Conservation (phyloP, 1,140 invertebrate species). For the Cherax quadricarinatus region DNA sequence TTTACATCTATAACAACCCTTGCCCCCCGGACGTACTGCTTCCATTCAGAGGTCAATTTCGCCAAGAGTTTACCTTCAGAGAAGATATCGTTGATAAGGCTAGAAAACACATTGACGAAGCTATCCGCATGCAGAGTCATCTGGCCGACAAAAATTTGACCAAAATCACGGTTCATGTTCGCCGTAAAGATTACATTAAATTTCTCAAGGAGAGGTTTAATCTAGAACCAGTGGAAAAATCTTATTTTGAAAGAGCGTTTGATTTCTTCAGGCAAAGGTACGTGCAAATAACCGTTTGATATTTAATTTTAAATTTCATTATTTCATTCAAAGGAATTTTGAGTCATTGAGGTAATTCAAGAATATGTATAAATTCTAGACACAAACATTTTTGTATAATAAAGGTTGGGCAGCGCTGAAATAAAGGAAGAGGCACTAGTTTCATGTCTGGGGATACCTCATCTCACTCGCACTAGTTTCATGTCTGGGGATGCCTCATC, state of each 20-base stretch:
- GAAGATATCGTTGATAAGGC: background rate
- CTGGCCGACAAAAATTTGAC: background rate
- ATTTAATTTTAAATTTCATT: background rate
- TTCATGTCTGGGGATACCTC: background rate
- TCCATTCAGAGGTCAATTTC: background rate
- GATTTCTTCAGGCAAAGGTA: conserved; percentile 20
- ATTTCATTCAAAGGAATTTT: background rate
- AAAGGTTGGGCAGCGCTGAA: too few relatives aligned
- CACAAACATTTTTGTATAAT: background rate
- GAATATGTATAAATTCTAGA: background rate
- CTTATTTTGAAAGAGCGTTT: background rate
- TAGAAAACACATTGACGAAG: background rate
- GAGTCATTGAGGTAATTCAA: too few relatives aligned
- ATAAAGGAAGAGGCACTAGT: background rate
- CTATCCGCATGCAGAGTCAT: background rate
- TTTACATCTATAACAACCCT: background rate
- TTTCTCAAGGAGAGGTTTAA: background rate
- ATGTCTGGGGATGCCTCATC: background rate
- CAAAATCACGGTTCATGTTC: conserved; percentile 4
- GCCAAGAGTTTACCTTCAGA: background rate
- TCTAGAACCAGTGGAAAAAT: background rate
- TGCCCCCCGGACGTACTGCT: background rate
- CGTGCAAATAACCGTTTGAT: background rate
- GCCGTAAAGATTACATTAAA: background rate
- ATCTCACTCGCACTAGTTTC: background rate